Conservation (phyloP, 2,797 vertebrate genomes). For the Apodemus agrarius region DNA sequence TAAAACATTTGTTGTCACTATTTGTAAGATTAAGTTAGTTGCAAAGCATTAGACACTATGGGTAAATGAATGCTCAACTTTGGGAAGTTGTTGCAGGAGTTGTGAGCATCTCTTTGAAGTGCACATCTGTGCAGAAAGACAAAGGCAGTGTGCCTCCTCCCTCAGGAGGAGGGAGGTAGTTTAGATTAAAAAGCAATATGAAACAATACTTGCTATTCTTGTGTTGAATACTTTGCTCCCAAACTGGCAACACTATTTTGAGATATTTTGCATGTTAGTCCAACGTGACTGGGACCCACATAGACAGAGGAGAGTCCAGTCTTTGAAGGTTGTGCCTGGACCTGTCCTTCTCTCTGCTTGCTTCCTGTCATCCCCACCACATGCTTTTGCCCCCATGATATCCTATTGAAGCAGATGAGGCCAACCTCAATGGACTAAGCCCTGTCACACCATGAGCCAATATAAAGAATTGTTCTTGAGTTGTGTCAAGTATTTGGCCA, state of each 20-base stretch:
- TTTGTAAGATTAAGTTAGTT: conserved; percentile 15
- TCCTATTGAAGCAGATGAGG: neutral
- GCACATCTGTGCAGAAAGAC: neutral
- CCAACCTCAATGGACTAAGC: neutral
- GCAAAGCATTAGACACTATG: neutral
- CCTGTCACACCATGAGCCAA: neutral
- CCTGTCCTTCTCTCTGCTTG: no score
- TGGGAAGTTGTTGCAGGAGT: neutral
- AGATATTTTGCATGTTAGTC: neutral
- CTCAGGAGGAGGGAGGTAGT: neutral
- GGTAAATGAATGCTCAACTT: conserved; percentile 5
- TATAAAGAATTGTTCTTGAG: neutral
- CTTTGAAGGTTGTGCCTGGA: neutral
- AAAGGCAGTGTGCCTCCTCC: neutral
- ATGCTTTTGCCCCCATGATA: neutral
- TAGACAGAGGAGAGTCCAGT: neutral
- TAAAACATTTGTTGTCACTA: conserved; percentile 33
- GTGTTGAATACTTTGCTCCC: neutral
- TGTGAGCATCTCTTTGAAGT: neutral
- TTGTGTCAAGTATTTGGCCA: neutral
- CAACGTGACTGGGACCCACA: neutral
- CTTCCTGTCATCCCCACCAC: neutral
- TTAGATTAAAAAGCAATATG: neutral
- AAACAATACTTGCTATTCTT: neutral
- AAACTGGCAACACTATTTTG: neutral